These are phyloP conservation scores for Troglohyphantes excavatus DNA, from an alignment of 2,888 invertebrate species.

Conservation along the genomic window DNA sequence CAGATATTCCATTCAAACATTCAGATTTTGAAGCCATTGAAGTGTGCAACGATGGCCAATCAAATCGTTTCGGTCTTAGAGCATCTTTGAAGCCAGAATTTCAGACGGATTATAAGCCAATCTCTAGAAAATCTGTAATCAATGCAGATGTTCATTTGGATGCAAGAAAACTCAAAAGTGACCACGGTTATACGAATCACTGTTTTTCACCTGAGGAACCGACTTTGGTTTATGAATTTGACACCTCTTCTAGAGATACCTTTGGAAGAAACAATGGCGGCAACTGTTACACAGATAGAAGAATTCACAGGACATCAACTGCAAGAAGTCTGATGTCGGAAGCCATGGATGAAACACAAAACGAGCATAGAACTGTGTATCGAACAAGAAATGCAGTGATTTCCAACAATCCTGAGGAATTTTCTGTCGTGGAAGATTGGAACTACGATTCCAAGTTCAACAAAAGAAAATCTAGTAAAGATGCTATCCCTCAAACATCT, in stretches of 20 bases:
- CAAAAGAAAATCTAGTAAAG: not conserved
- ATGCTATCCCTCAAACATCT: not conserved
- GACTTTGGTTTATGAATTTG: not conserved
- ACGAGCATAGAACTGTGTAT: not conserved
- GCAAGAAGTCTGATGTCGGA: not conserved
- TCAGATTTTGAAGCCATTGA: not conserved
- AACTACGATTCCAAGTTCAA: not conserved
- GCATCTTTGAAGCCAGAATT: not conserved
- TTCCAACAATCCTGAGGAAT: not conserved
- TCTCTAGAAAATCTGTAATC: not conserved
- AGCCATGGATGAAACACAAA: not conserved
- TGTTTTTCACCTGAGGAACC: not conserved
- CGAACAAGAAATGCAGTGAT: not conserved
- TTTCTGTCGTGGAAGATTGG: not conserved
- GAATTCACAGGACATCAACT: conserved; percentile 28
- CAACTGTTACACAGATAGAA: too few species aligned
- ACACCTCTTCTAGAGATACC: not conserved
- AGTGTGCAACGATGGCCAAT: too few species aligned
- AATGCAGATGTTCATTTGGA: not conserved
- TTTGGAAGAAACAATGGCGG: not conserved
- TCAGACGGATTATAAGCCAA: not conserved
- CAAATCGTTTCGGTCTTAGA: not conserved
- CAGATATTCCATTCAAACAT: too few species aligned
- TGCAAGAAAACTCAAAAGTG: not conserved
- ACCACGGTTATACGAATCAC: not conserved